These are phyloP conservation scores for Sisyra nigra DNA, from an alignment of 2,888 invertebrate genomes.

Conservation along the genomic window DNA sequence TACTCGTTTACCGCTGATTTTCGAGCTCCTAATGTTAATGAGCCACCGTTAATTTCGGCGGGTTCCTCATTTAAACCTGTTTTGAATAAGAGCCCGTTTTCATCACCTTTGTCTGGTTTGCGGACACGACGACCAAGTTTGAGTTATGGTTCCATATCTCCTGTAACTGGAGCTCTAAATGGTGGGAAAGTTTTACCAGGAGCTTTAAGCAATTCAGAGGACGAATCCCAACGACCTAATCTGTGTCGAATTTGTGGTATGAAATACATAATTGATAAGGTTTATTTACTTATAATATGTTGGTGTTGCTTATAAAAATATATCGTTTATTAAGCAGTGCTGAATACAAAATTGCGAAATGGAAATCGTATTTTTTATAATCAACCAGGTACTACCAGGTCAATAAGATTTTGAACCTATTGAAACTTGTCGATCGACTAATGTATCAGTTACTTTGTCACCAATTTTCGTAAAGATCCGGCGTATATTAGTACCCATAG, in stretches of 20 bases:
- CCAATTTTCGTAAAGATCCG: too few species aligned
- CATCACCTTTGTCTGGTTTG: constrained; percentile 14
- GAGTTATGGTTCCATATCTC: constrained; percentile 3
- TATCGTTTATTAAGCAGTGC: too few species aligned
- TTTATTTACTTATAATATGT: too few species aligned
- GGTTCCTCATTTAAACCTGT: constrained; percentile 39
- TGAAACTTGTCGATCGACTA: too few species aligned
- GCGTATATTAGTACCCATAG: too few species aligned
- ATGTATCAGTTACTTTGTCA: too few species aligned
- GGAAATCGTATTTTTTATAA: too few species aligned
- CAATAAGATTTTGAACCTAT: too few species aligned
- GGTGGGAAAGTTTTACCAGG: constrained; percentile 24
- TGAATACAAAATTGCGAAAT: too few species aligned
- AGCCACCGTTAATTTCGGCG: constrained; percentile 36
- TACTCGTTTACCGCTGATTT: constrained; percentile 77
- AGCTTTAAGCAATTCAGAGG: constrained; percentile 38
- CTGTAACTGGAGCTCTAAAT: constrained; percentile 7
- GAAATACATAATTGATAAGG: too few species aligned
- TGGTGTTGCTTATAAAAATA: too few species aligned
- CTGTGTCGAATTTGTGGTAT: constrained; percentile 81
- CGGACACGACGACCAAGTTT: constrained; percentile 5
- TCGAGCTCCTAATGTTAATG: constrained; percentile 39
- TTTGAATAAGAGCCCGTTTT: constrained; percentile 26
- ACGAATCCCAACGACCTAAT: constrained; percentile 68
- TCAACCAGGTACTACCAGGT: neutral